These are phyloP conservation scores for Herpailurus yagouaroundi DNA, from an alignment of 2,113 vertebrate species.

Conservation along the genomic window DNA sequence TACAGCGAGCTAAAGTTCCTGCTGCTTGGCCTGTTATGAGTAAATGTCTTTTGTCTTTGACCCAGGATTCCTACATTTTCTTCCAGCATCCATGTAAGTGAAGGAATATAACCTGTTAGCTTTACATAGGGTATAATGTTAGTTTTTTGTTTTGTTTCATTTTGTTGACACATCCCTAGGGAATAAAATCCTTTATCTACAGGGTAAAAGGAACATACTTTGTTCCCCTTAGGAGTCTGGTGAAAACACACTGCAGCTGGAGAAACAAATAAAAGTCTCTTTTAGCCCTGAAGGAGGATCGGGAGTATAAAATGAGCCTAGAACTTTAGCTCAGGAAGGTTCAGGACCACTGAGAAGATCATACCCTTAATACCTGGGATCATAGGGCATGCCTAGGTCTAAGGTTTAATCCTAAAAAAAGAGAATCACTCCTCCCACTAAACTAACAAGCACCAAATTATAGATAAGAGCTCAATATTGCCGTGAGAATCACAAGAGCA, in stretches of 20 bases:
- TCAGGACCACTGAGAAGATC: neutral
- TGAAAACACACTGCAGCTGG: neutral
- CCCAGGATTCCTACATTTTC: neutral
- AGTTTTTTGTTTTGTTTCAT: neutral
- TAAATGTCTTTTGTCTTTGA: neutral
- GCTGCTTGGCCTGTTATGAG: neutral
- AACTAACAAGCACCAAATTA: neutral
- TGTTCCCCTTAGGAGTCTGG: neutral
- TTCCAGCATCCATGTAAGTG: neutral
- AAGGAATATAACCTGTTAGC: neutral
- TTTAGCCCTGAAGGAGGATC: neutral
- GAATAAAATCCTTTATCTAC: neutral
- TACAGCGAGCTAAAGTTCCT: neutral
- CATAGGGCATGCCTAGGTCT: neutral
- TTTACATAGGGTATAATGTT: neutral
- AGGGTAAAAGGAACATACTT: neutral
- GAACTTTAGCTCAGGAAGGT: neutral
- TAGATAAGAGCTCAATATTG: neutral
- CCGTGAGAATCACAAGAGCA: neutral
- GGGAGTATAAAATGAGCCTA: neutral
- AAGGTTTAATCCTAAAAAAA: neutral
- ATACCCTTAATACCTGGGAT: neutral
- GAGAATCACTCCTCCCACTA: neutral
- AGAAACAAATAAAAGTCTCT: neutral
- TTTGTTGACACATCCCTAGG: neutral